Evolutionary conservation across 2,888 invertebrate genomes (phyloP).

Genomic region (Sesamia inferens): DNA sequence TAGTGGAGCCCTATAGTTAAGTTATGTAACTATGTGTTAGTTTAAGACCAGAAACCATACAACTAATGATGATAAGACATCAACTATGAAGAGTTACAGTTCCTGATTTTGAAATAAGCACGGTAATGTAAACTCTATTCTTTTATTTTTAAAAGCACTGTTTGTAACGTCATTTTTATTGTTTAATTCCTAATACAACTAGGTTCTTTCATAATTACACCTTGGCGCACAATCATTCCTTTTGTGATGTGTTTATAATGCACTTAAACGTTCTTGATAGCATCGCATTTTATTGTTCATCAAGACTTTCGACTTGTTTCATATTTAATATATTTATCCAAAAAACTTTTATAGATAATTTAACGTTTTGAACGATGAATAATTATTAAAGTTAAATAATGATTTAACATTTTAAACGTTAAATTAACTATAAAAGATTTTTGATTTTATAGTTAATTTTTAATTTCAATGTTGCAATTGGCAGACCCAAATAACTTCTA

Average conservation of each 20-base stretch:
- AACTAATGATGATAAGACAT: neutral
- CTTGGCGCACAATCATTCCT: neutral
- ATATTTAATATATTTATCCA: neutral
- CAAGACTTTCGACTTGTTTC: neutral
- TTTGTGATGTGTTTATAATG: conserved; percentile 6
- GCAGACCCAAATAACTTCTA: too few relatives aligned
- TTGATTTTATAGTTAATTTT: too few relatives aligned
- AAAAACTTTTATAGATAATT: conserved; percentile 3
- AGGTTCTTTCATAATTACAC: conserved; percentile 18
- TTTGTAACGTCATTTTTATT: neutral
- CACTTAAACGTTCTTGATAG: conserved; percentile 6
- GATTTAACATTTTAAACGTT: neutral
- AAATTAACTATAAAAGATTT: too few relatives aligned
- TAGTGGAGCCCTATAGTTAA: too few relatives aligned
- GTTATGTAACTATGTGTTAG: too few relatives aligned
- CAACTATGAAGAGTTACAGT: conserved; percentile 1
- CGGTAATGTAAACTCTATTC: conserved; percentile 6
- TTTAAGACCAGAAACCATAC: too few relatives aligned
- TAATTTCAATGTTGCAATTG: neutral
- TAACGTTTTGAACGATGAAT: too few relatives aligned
- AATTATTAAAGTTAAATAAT: too few relatives aligned
- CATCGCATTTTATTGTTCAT: conserved; percentile 17
- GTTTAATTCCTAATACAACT: conserved; percentile 12
- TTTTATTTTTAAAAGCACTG: conserved; percentile 9
- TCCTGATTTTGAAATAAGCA: neutral